These are phyloP conservation scores for Pachypsylla venusta DNA, from an alignment of 1,140 invertebrate species.

Conservation along the genomic window DNA sequence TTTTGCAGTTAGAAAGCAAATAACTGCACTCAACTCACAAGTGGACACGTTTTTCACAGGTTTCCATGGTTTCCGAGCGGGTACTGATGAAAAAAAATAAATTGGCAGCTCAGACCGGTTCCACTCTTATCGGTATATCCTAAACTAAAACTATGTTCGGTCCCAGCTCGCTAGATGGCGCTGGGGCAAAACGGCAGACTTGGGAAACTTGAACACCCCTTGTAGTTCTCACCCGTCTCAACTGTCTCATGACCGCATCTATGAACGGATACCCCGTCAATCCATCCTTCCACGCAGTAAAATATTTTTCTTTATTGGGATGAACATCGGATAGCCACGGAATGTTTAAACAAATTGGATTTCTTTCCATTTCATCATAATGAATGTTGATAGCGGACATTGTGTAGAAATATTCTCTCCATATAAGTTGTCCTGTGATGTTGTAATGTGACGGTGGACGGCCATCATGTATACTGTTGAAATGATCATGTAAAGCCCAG, in stretches of 20 bases:
- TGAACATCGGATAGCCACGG: slow-evolving; percentile 43
- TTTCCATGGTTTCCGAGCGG: too few species aligned
- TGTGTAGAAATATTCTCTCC: slow-evolving; percentile 65
- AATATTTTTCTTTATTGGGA: slow-evolving; percentile 37
- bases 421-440: slow-evolving; percentile 51
- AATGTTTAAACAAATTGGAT: slow-evolving; percentile 56
- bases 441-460: slow-evolving; percentile 30
- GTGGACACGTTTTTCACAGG: too few species aligned
- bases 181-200: too few species aligned
- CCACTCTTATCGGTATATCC: too few species aligned
- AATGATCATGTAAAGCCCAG: slow-evolving; percentile 45
- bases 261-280: slow-evolving; percentile 61
- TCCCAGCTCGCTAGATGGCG: too few species aligned
- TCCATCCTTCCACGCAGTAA: slow-evolving; percentile 44
- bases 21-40: too few species aligned
- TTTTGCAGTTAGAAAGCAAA: too few species aligned
- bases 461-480: slow-evolving; percentile 36
- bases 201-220: too few species aligned
- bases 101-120: too few species aligned
- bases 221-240: slow-evolving; percentile 28
- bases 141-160: too few species aligned
- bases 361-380: slow-evolving; percentile 51
- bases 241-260: slow-evolving; percentile 55
- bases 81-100: too few species aligned
- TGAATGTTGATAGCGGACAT: slow-evolving; percentile 49